Evolutionary conservation across 1,140 invertebrate species (phyloP).

Genomic region (Ooceraea biroi): DNA sequence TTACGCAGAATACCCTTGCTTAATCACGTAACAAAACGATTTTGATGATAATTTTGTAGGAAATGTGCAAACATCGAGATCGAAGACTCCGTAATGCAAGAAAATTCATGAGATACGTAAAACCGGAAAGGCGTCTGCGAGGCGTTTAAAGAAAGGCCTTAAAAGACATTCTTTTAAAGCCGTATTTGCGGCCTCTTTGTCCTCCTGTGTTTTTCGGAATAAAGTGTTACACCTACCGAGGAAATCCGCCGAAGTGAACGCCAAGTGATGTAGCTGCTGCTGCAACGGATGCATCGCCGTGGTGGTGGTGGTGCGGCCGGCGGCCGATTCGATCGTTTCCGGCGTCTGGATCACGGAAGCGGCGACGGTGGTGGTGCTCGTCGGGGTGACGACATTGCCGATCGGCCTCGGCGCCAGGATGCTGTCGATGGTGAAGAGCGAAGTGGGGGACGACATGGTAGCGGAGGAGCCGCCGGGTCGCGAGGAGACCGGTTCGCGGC

Average conservation of each 20-base stretch:
- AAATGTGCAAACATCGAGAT: no score
- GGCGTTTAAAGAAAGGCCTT: no score
- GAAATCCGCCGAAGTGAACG: slow-evolving; percentile 90
- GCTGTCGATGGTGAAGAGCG: slow-evolving; percentile 93
- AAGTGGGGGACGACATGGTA: slow-evolving; percentile 87
- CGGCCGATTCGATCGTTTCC: slow-evolving; percentile 82
- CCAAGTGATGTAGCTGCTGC: slow-evolving; percentile 87
- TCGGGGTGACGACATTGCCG: slow-evolving; percentile 73
- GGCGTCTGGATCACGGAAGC: slow-evolving; percentile 72
- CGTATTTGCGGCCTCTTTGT: no score
- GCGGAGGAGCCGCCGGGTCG: slow-evolving; percentile 76
- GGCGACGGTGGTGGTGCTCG: slow-evolving; percentile 65
- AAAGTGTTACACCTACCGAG: slow-evolving; percentile 90
- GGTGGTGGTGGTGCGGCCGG: slow-evolving; percentile 78
- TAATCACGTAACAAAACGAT: no score
- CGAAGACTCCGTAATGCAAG: no score
- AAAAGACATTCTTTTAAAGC: no score
- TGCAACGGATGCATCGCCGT: slow-evolving; percentile 82
- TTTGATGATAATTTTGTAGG: no score
- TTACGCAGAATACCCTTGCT: no score
- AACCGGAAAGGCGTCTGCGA: no score
- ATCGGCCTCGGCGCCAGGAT: slow-evolving; percentile 89
- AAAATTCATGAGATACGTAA: no score
- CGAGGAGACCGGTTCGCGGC: slow-evolving; percentile 68
- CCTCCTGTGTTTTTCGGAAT: no score